Evolutionary conservation across 1,140 invertebrate genomes (phyloP), one percentile per base, ranked within the genome.

Genomic region (Chionoecetes opilio): DNA sequence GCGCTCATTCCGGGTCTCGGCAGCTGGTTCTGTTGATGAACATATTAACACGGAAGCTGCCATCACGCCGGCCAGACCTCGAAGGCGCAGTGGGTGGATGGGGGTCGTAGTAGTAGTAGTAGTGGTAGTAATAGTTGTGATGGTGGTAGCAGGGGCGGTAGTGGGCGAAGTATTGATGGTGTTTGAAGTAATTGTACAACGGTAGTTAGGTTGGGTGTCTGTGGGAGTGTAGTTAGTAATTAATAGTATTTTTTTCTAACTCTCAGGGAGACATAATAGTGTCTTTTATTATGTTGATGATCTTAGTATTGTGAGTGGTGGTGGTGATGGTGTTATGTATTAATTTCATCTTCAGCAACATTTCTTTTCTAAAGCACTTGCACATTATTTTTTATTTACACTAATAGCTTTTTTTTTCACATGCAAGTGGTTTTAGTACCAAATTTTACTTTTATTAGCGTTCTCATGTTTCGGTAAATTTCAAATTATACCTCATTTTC

Each of bases 1-100:
- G 82, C n/a, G 6, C 82, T 93, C 92, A 86, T 93, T 93, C 38
- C 29, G 92, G 92, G 9, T 41, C 82, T 41, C 84, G 82, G 82
- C 92, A 86, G 37, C 92, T 93, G 92, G 82, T 82, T 93, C 92
- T 29, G 14, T 38, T 93, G 92, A 93, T 86, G 92, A 93, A 93
- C 92, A 93, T 93, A 93, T 93, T 93, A 93, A 86, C 92, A 26
- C 92, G 26, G 32, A 63, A 11, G 82, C 91, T 84, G 82, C 75
- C 91, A n/a, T n/a, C 75, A 9, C 32, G 32, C 8, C 34, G 26
- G 38, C 34, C 63, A 53, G 89, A 29, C 41, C 53, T 34, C 46
- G 26, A 21, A 46, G 38, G 46, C 88, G 29, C 9, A 37, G 35
- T 3, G 3, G 38, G 9, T 3, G 17, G 38, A 14, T 91, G 46